These are phyloP conservation scores for Cladorhizidae sp. DNA, from an alignment of 37 sponge, comb jelly and placozoan genomes.

Conservation along the genomic window DNA sequence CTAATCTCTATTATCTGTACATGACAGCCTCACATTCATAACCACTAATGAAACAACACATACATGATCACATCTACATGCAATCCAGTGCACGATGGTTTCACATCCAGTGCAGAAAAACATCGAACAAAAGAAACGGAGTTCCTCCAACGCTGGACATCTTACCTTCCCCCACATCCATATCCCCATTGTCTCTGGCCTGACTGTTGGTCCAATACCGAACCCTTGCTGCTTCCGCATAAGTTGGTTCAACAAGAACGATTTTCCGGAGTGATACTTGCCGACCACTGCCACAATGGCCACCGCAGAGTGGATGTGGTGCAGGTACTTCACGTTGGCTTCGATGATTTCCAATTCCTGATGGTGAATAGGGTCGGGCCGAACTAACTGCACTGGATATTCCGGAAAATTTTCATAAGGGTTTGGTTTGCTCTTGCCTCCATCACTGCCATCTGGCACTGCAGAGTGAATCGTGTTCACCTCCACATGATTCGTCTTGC, in stretches of 20 bases:
- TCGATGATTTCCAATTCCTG: constrained; percentile 63
- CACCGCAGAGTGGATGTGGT: constrained; percentile 70
- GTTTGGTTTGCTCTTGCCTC: not conserved
- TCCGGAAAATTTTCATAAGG: constrained; percentile 40
- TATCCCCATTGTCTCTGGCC: constrained; percentile 94
- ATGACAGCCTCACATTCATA: too few relatives aligned
- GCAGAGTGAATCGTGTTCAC: too few relatives aligned
- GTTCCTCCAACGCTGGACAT: too few relatives aligned
- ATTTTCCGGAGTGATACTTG: constrained; percentile 91
- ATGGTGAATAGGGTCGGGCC: constrained; percentile 80
- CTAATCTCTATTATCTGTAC: too few relatives aligned
- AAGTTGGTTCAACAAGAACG: constrained; percentile 91
- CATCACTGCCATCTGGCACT: not conserved
- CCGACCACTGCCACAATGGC: constrained; percentile 94
- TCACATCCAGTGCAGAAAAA: too few relatives aligned
- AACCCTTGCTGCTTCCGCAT: constrained; percentile 91
- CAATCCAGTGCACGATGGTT: too few relatives aligned
- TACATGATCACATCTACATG: too few relatives aligned
- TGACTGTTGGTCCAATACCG: constrained; percentile 85
- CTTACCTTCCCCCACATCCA: constrained; percentile 96
- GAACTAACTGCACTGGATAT: constrained; percentile 78
- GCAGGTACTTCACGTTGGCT: constrained; percentile 75
- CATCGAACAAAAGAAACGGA: too few relatives aligned
- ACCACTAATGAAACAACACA: too few relatives aligned
- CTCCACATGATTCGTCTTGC: too few relatives aligned